Percentiles rank a stretch among this genome's conserved stretches.
These are phyloP conservation scores for Laticauda laticaudata DNA, from an alignment of 2,113 vertebrate species.

Conservation along the genomic window DNA sequence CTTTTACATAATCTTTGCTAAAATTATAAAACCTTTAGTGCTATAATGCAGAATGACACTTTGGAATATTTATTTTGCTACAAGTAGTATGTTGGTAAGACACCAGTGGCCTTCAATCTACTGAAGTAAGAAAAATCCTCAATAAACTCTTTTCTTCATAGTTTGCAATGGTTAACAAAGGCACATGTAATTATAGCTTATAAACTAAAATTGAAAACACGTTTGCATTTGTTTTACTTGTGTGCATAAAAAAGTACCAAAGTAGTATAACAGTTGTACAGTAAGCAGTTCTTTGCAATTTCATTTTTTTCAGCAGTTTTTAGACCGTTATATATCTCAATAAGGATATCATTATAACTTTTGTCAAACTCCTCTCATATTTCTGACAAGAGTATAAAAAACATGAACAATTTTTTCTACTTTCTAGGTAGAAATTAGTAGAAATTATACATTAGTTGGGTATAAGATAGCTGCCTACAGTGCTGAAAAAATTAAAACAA, in stretches of 20 bases:
- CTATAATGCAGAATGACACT: background rate
- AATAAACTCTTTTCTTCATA: slow-evolving; percentile 39
- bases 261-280: slow-evolving; percentile 18
- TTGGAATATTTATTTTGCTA: slow-evolving; percentile 25
- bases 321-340: background rate
- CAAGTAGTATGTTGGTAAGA: slow-evolving; percentile 35
- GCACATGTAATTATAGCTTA: slow-evolving; percentile 59
- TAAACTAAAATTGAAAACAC: slow-evolving; percentile 44
- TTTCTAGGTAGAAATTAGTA: background rate
- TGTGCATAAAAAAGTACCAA: slow-evolving; percentile 45
- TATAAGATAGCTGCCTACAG: background rate
- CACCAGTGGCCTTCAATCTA: slow-evolving; percentile 35
- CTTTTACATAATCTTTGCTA: slow-evolving; percentile 19
- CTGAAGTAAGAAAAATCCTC: slow-evolving; percentile 41
- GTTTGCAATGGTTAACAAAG: slow-evolving; percentile 60
- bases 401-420: background rate
- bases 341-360: background rate
- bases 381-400: background rate
- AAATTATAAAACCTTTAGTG: slow-evolving; percentile 29
- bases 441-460: background rate
- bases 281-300: background rate
- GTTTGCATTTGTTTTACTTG: slow-evolving; percentile 39
- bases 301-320: slow-evolving; percentile 20
- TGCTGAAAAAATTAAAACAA: background rate
- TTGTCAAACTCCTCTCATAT: background rate